These are phyloP conservation scores for Colistium nudipinnis DNA, from an alignment of 2,113 vertebrate species.

Conservation along the genomic window DNA sequence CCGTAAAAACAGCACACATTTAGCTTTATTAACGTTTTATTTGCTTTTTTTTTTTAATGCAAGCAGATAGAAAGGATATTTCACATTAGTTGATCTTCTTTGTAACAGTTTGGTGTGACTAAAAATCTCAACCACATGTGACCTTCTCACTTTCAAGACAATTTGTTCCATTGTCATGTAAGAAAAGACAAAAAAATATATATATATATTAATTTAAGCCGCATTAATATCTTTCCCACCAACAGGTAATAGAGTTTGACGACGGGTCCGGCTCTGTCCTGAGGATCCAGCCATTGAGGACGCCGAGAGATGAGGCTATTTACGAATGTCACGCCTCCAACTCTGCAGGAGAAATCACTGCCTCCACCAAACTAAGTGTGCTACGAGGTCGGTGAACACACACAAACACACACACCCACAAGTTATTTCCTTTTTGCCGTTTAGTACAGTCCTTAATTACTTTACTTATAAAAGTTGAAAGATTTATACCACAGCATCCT, in stretches of 20 bases:
- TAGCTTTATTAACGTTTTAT: too few relatives aligned
- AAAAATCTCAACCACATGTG: too few relatives aligned
- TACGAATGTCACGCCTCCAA: slow-evolving; percentile 98
- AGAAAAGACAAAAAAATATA: background rate
- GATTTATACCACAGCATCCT: too few relatives aligned
- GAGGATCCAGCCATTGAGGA: slow-evolving; percentile 96
- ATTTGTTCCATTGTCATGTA: too few relatives aligned
- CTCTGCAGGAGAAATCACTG: slow-evolving; percentile 92
- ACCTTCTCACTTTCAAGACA: too few relatives aligned
- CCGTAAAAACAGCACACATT: background rate
- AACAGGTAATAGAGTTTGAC: slow-evolving; percentile 98
- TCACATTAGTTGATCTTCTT: too few relatives aligned
- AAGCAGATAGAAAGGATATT: too few relatives aligned
- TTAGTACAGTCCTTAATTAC: too few relatives aligned
- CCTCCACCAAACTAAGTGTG: slow-evolving; percentile 93
- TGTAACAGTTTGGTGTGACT: too few relatives aligned
- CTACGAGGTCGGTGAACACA: slow-evolving; percentile 88
- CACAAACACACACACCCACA: background rate
- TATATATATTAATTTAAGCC: background rate
- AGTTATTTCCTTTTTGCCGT: too few relatives aligned
- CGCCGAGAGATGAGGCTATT: slow-evolving; percentile 95
- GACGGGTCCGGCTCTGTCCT: slow-evolving; percentile 98
- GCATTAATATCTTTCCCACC: background rate
- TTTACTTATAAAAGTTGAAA: too few relatives aligned
- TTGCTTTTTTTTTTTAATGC: too few relatives aligned